Conservation (phyloP, 2,888 invertebrate genomes). For the Lasioglossum marginatum region DNA sequence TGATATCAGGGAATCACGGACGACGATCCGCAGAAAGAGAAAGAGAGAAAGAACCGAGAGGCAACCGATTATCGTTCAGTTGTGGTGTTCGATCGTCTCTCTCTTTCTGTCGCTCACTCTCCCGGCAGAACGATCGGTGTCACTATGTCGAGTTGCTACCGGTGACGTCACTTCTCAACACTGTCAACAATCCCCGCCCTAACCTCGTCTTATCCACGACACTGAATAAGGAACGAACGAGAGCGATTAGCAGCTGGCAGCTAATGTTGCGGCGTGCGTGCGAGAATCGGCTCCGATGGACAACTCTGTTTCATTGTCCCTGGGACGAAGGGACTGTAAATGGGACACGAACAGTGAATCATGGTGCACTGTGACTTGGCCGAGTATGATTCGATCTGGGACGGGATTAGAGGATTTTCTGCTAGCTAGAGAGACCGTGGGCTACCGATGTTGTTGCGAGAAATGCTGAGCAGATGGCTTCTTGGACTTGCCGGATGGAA, state of each 20-base stretch:
- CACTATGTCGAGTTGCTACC: conserved; percentile 76
- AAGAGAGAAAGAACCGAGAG: not conserved
- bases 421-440: not conserved
- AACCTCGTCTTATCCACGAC: conserved; percentile 46
- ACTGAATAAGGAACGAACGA: conserved; percentile 68
- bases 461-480: too few relatives aligned
- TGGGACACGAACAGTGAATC: conserved; percentile 25
- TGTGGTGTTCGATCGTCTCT: conserved; percentile 48
- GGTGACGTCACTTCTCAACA: conserved; percentile 74
- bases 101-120: not conserved
- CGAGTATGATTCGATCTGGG: not conserved
- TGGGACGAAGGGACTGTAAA: conserved; percentile 21
- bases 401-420: not conserved
- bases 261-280: conserved; percentile 60
- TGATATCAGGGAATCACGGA: conserved; percentile 6
- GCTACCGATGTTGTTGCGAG: not conserved
- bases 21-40: not conserved
- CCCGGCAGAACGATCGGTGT: conserved; percentile 72
- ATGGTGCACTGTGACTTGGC: not conserved
- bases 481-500: not conserved
- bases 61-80: conserved; percentile 41
- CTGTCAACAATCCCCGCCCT: conserved; percentile 49
- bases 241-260: conserved; percentile 67
- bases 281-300: conserved; percentile 52
- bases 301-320: conserved; percentile 30